Base-by-base conservation (phyloP, 2,113 vertebrate species). In the Clinocottus analis region DNA sequence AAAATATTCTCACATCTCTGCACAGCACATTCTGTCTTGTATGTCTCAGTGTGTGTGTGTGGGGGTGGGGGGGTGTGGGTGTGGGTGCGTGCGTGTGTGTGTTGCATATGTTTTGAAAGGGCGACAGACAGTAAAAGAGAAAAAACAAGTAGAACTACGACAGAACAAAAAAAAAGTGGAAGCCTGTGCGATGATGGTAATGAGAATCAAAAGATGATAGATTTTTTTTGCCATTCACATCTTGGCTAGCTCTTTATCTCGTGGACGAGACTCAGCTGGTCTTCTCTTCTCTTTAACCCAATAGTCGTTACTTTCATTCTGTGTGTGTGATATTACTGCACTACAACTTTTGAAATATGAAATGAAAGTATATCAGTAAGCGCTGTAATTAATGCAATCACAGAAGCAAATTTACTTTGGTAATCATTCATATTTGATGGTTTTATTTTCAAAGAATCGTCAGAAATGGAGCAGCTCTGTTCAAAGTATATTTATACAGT, bases 201-300 rank as follows among this genome's bases (percentile, higher is more conserved):
- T 78, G 55, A 64, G 77, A 75, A 72, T 78, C 25, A 78, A 60
- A 72, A 51, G 60, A 85, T 76, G 79, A 87, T 76, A 65, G 60
- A 85, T 84, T 73, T 63, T 63, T n/a, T 69, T 62, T 60, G 37
- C 29, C 61, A 37, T 81, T 51, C 51, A 35, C 65, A 77, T 67
- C 63, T 37, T 58, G 61, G n/a, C 51, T 66, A 23, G 19, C 43
- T 72, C 43, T 85, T 79, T 59, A 83, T 81, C 77, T 77, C 75
- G 25, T 17, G 23, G 33, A 72, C 55, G 27, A 72, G 43, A 64
- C 68, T 72, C 35, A 49, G 45, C 41, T 67, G 21, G 53, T 79
- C 68, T 43, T 51, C 29, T 51, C 60, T 3, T 37, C 39, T 35
- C 17, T 41, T 2, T 55, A 49, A 47, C 43, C 10, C 23, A 0